Evolutionary conservation across 2,113 vertebrate species (phyloP).

Genomic region (Mormyrus iriodes): DNA sequence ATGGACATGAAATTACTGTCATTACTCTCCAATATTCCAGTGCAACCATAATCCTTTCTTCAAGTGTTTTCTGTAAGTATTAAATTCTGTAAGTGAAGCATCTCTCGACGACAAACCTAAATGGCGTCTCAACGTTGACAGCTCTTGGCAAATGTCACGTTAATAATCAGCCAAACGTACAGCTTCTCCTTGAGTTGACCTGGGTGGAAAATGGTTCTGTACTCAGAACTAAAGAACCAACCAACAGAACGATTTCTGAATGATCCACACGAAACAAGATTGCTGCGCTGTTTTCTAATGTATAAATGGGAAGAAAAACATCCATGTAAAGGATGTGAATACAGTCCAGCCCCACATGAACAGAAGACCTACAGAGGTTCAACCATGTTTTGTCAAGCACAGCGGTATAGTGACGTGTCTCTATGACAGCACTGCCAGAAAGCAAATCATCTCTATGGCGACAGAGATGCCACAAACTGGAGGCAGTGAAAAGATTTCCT

Average conservation of each 20-base stretch:
- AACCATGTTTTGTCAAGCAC: background rate
- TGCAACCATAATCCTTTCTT: background rate
- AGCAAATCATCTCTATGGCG: background rate
- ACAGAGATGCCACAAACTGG: background rate
- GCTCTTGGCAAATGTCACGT: background rate
- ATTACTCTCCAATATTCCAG: background rate
- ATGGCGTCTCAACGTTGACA: background rate
- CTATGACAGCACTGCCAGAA: background rate
- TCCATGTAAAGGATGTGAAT: background rate
- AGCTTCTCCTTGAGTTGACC: background rate
- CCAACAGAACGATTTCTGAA: background rate
- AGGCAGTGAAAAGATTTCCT: slow-evolving; percentile 2
- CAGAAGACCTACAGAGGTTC: background rate
- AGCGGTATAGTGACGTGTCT: background rate
- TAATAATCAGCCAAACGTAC: background rate
- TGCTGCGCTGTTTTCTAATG: background rate
- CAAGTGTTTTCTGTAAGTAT: background rate
- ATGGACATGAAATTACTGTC: no score
- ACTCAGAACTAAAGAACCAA: background rate
- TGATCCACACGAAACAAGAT: background rate
- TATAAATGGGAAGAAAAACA: background rate
- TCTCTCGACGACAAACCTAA: background rate
- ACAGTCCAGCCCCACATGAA: background rate
- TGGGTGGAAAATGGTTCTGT: background rate
- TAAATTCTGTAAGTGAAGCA: background rate